Base-by-base conservation (phyloP, 2,888 invertebrate genomes). In the Heliconius sara region DNA sequence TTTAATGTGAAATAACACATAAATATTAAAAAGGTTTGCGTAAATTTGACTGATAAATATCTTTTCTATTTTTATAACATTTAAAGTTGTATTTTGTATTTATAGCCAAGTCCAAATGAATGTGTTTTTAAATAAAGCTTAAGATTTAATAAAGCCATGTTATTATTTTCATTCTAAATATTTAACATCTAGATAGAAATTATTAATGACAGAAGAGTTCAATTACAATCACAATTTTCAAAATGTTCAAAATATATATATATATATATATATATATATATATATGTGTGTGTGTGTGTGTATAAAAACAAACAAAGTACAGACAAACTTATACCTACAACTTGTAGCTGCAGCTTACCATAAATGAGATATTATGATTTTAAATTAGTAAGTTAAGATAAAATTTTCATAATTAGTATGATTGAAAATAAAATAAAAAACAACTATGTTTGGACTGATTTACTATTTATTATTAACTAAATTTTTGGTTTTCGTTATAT, bases 11-110 rank as follows among this genome's bases (percentile, higher is more conserved):
- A 47, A 47, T 47, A 47, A 47, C 16, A 47, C 47, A 47, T 16
- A 47, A 47, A 47, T 47, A 16, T 47, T 47, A 16, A 47, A 75
- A 80, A 43, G 30, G 43, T 47, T 73, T 25, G 71, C 57, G n/a
- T 70, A 71, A 65, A 57, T 77, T 68, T 67, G 66, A 80, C 71
- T 80, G 80, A 80, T 78, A 80, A 80, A 81, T 80, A 80, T 77
- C 73, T 82, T 82, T 77, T 80, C 74, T 82, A 80, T 80, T 82
- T 80, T 82, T 80, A 79, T 82, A 80, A 80, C 25, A 72, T 30
- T 47, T 52, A 57, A 72, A 30, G 30, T 57, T 77, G 63, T 80
- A 80, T 71, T 60, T 74, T 47, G 57, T 75, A 57, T 74, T 73
- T 65, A 60, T 52, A 71, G 27, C 19, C 43, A 71, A 52, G 27